A percentile compares a stretch with the other conserved stretches of the same genome.
These are phyloP conservation scores for Argyresthia goedartella DNA, from an alignment of 2,888 invertebrate genomes.

Conservation along the genomic window DNA sequence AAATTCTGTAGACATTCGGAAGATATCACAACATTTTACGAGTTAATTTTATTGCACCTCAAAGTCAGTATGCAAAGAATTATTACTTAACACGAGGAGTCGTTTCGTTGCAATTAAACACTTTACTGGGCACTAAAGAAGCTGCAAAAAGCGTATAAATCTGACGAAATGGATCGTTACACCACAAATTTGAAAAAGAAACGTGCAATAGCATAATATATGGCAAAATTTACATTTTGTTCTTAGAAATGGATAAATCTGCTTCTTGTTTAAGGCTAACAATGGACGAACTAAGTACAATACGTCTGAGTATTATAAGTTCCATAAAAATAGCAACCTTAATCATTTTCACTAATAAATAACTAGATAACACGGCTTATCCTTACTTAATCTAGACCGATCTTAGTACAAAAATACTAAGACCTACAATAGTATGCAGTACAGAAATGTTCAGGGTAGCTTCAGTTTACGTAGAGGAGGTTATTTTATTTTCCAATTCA, in stretches of 20 bases:
- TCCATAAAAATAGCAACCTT: conserved; percentile 48
- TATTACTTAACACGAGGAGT: conserved; percentile 31
- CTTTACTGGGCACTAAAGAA: conserved; percentile 38
- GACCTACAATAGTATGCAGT: neutral
- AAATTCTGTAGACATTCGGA: too few species aligned
- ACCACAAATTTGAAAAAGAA: neutral
- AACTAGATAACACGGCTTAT: conserved; percentile 24
- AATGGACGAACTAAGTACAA: neutral
- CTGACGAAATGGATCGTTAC: conserved; percentile 13
- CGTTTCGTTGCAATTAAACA: conserved; percentile 41
- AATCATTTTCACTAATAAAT: conserved; percentile 63
- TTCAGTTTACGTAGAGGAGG: too few species aligned
- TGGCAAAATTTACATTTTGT: too few species aligned
- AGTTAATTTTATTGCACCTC: too few species aligned
- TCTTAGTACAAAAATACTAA: conserved; percentile 36
- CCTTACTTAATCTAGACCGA: too few species aligned
- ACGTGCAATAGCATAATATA: neutral
- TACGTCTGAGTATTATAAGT: conserved; percentile 9
- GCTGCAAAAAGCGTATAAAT: conserved; percentile 36
- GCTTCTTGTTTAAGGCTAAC: neutral
- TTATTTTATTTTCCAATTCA: too few species aligned
- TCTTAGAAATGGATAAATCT: neutral
- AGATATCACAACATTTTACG: too few species aligned
- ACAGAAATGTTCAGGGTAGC: neutral
- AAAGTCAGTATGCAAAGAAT: conserved; percentile 14